Evolutionary conservation across 2,113 vertebrate species (phyloP), one percentile per base, ranked within the genome.

Genomic region (Platichthys flesus): DNA sequence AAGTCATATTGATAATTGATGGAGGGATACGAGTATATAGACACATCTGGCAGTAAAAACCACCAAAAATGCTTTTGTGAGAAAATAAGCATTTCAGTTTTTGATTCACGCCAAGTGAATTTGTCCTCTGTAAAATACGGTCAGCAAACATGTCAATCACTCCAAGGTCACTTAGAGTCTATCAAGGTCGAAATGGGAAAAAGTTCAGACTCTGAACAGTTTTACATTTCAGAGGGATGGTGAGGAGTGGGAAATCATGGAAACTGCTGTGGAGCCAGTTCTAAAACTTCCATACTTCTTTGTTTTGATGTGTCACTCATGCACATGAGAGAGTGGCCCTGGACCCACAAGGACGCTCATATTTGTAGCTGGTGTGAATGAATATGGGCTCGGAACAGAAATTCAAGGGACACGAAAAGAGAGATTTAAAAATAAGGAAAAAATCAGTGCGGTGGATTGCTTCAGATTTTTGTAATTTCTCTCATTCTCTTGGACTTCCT

Each of bases 281-380:
- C 55, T 20, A 65, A 8, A 37, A 59, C n/a, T 55, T 49, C 10
- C 40, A 13, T 28, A 15, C 35, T 14, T 54, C 23, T 13, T 14
- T 61, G 12, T 66, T 52, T 64, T 68, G 31, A 63, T 54, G 64
- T 61, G 52, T 61, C 75, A 65, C 57, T 75, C 31, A 4, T 56
- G 8, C 24, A 0, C 49, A 59, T 55, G n/a, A 61, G 23, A 77
- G 55, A 67, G n/a, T 21, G 47, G 31, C 68, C 13, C 16, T 42
- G 51, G 16, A 58, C 66, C 8, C 59, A 56, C 60, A 77, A 62
- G 24, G 42, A 60, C 60, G 31, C 37, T 24, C n/a, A 8, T 49
- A 24, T 40, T 51, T 49, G 59, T 49, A 20, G 28, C 35, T 61
- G 15, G 13, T 15, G 9, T 60, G n/a, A 72, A 75, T 59, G 18